These are phyloP conservation scores for Hoplostethus atlanticus DNA, from an alignment of 2,797 vertebrate species.

Conservation along the genomic window DNA sequence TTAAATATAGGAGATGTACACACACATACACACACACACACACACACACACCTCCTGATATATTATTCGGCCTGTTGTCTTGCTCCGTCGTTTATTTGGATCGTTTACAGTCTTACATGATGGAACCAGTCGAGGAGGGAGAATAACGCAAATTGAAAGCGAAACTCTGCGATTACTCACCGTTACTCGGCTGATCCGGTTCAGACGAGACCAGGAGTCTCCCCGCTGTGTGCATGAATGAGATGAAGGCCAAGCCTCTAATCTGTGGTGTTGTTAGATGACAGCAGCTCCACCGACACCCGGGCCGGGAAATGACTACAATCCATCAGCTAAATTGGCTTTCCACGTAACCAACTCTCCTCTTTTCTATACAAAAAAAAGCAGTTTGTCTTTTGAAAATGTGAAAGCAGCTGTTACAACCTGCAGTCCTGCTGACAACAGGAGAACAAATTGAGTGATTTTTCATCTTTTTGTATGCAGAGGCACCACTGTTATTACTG, in stretches of 20 bases:
- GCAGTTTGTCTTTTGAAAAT: conserved; percentile 33
- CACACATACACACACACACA: not conserved
- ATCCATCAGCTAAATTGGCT: conserved; percentile 28
- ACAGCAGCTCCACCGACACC: not conserved
- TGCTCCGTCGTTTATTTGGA: not conserved
- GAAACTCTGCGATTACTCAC: too few relatives aligned
- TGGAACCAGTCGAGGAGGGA: conserved; percentile 15
- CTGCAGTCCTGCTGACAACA: conserved; percentile 1
- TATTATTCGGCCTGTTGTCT: not conserved
- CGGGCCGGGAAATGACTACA: conserved; percentile 22
- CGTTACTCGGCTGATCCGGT: too few relatives aligned
- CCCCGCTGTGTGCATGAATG: too few relatives aligned
- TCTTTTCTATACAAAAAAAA: conserved; percentile 12
- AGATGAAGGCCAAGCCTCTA: too few relatives aligned
- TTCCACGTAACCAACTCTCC: conserved; percentile 38
- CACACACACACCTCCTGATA: not conserved
- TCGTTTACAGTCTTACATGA: not conserved
- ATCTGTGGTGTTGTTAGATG: too few relatives aligned
- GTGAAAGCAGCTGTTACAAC: conserved; percentile 28
- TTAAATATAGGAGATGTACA: conserved; percentile 11
- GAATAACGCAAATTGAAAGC: not conserved
- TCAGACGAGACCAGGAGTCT: too few relatives aligned
- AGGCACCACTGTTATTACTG: not conserved
- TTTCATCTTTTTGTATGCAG: conserved; percentile 1
- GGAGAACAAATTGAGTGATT: not conserved